phyloP scores from a whole-genome alignment of 1,140 invertebrate species.

The Micrasema longulum region DNA sequence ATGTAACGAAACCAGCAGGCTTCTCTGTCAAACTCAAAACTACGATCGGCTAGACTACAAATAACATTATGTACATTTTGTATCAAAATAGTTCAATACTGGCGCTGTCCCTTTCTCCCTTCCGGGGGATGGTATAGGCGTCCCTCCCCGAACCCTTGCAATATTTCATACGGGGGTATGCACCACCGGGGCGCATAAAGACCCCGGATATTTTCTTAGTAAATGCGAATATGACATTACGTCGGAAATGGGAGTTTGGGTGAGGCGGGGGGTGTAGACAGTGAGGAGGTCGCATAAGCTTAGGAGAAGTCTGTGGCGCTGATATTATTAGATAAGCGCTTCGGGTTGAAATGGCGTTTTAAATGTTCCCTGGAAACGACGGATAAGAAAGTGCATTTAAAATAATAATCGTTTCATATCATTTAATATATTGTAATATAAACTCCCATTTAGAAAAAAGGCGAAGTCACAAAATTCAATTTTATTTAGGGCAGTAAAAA shows the following conservation, averaged over 20 bases:
- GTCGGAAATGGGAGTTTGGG: conserved; percentile 36
- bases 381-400: conserved; percentile 3
- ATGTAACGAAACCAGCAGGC: neutral
- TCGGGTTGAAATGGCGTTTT: conserved; percentile 33
- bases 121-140: neutral
- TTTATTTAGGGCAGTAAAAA: no score
- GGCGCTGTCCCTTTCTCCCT: conserved; percentile 5
- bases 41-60: conserved; percentile 16
- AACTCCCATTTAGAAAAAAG: no score
- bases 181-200: conserved; percentile 44
- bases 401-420: no score
- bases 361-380: conserved; percentile 12
- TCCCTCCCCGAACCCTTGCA: conserved; percentile 26
- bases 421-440: no score
- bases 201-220: conserved; percentile 46
- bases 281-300: conserved; percentile 14
- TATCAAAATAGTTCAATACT: conserved; percentile 31
- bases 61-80: conserved; percentile 16
- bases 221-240: conserved; percentile 52
- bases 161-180: conserved; percentile 45
- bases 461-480: no score
- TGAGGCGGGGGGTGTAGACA: neutral
- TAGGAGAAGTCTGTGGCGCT: conserved; percentile 24
- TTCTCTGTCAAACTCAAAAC: conserved; percentile 15
- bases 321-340: conserved; percentile 40